Evolutionary conservation across 2,113 vertebrate genomes (phyloP).

Genomic region (Pongo abelii): DNA sequence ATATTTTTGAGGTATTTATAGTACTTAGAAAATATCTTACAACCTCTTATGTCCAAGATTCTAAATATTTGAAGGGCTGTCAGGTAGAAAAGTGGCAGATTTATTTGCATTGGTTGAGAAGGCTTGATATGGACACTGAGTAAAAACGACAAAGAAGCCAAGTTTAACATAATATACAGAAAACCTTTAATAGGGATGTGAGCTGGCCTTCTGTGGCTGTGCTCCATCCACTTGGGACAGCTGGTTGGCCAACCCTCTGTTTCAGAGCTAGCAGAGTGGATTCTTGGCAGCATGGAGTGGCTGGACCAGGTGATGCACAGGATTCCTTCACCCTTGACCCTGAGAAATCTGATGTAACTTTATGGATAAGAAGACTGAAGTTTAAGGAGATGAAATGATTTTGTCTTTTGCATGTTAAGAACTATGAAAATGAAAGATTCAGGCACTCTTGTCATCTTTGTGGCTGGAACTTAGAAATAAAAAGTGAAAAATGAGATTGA

Average conservation of each 20-base stretch:
- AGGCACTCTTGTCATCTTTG: neutral
- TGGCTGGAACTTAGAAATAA: neutral
- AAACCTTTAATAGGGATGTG: neutral
- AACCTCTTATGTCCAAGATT: neutral
- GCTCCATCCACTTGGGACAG: rapidly evolving
- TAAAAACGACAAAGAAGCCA: neutral
- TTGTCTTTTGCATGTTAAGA: neutral
- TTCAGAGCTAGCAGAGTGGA: neutral
- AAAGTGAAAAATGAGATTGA: neutral
- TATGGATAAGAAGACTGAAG: neutral
- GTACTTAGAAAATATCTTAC: neutral
- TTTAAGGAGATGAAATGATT: neutral
- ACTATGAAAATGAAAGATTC: neutral
- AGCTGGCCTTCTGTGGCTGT: neutral
- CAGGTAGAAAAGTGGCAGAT: neutral
- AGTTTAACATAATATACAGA: neutral
- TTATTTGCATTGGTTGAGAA: neutral
- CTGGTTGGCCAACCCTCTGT: neutral
- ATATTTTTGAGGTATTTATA: neutral
- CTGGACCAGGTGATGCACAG: neutral
- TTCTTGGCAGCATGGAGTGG: neutral
- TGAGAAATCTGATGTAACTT: neutral
- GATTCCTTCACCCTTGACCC: neutral
- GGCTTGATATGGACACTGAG: neutral
- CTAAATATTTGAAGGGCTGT: conserved; percentile 1